Evolutionary conservation across 92 coral and sea anemone genomes (phyloP), one percentile per base, ranked within the genome.

Genomic region (Heteractis magnifica): DNA sequence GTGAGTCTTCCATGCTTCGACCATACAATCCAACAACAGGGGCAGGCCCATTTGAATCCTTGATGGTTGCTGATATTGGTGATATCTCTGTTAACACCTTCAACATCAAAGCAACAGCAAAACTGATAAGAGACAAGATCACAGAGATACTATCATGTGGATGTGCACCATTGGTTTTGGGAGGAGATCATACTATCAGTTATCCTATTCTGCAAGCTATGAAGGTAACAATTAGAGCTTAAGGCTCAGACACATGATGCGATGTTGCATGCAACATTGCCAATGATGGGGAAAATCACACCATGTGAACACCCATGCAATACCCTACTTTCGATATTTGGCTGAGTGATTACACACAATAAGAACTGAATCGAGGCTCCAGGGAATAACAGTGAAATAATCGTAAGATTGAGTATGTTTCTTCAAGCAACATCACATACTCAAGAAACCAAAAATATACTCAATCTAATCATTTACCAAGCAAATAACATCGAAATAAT

Each of bases 51-150:
- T 95, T 88, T 88, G 98, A 95, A 53, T 86, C 96, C 10, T 73
- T 95, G 72, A 92, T 92, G 94, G 83, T 95, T 77, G 98, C 95
- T 6, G 98, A 95, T 82, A 78, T 95, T 77, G 98, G 98, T 50
- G 98, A 95, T 76, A 94, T 95, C 68, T 82, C 95, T n/a, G 84
- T 95, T 51, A 91, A 92, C 49, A 89, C 95, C 0, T 94, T 83
- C 86, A 95, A 87, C 64, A 83, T 94, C 34, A 87, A 79, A n/a
- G 77, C 80, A 10, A 84, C 93, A 8, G 89, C 90, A 23, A 82
- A 91, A 73, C 90, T 90, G 1, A 94, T 95, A 59, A 82, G 72
- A 41, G 81, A 87, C 5, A 82, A 92, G 26, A 74, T 85, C 18
- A 89, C 86, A 5, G 76, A 88, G 76, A 86, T 95, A 74, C 85